Percentiles rank a stretch among this genome's conserved stretches.
Conservation (phyloP, 1,140 invertebrate species). For the Hyles euphorbiae region DNA sequence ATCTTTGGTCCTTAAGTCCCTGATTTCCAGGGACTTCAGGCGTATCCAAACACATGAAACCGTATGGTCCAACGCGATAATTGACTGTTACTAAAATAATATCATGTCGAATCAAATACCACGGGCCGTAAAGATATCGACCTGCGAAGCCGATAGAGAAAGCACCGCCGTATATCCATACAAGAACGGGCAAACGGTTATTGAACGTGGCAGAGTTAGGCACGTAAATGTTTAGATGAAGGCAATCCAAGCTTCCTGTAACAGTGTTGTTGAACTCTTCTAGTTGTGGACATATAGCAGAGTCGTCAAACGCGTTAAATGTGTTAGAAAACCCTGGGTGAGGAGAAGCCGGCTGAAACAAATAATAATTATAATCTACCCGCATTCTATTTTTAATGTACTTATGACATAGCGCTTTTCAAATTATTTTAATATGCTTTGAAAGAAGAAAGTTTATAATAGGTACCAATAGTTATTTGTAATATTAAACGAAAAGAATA, state of each 20-base stretch:
- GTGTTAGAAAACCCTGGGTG: slow-evolving; percentile 25
- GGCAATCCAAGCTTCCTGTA: slow-evolving; percentile 33
- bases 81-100: slow-evolving; percentile 78
- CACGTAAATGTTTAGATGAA: slow-evolving; percentile 51
- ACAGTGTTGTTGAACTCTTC: slow-evolving; percentile 26
- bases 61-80: slow-evolving; percentile 79
- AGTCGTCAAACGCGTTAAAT: slow-evolving; percentile 36
- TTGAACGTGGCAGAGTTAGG: slow-evolving; percentile 28
- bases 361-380: not conserved
- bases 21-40: slow-evolving; percentile 82
- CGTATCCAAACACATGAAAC: slow-evolving; percentile 81
- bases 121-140: slow-evolving; percentile 60
- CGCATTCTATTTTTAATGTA: not conserved
- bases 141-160: slow-evolving; percentile 74
- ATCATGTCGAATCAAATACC: slow-evolving; percentile 74
- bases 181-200: slow-evolving; percentile 77
- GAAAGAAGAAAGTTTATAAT: too few relatives aligned
- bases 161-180: slow-evolving; percentile 84
- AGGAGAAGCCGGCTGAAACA: slow-evolving; percentile 25
- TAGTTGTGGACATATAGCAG: slow-evolving; percentile 32
- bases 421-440: too few relatives aligned
- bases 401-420: too few relatives aligned
- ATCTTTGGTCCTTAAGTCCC: slow-evolving; percentile 81
- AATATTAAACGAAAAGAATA: too few relatives aligned
- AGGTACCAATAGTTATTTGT: too few relatives aligned